Conservation (phyloP, 2,888 invertebrate genomes). For the Mechanitis messenoides region DNA sequence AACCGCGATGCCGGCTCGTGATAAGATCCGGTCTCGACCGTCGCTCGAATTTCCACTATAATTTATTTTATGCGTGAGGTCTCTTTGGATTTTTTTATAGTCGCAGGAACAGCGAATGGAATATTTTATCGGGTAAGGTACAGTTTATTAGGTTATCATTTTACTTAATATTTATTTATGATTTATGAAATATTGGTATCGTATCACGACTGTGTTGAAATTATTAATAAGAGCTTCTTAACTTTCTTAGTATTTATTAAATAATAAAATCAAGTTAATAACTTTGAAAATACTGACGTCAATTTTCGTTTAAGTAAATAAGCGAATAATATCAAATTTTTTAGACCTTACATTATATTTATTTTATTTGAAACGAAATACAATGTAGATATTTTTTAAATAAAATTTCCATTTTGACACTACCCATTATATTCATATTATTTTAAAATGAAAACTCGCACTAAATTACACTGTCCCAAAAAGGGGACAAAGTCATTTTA, state of each 20-base stretch:
- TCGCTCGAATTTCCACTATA: constrained; percentile 57
- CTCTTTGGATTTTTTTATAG: constrained; percentile 28
- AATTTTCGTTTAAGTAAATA: no score
- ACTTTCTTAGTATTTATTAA: not conserved
- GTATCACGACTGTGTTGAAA: not conserved
- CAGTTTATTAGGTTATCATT: constrained; percentile 17
- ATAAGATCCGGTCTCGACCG: constrained; percentile 48
- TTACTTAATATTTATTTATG: constrained; percentile 12
- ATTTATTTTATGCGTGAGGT: constrained; percentile 63
- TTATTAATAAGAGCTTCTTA: not conserved
- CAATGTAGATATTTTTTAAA: no score
- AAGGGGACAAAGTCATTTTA: constrained; percentile 22
- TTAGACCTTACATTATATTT: no score
- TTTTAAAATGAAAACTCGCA: not conserved
- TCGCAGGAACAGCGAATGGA: constrained; percentile 12
- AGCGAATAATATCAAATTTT: no score
- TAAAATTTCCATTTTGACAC: no score
- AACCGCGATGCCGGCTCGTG: constrained; percentile 50
- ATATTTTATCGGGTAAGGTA: constrained; percentile 32
- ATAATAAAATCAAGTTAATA: not conserved
- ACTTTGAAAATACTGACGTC: no score
- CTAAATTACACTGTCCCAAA: constrained; percentile 6
- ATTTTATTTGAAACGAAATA: no score
- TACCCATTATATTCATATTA: no score
- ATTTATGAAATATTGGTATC: not conserved